Base-by-base conservation (phyloP, 2,888 invertebrate species). In the Lymantria monacha region DNA sequence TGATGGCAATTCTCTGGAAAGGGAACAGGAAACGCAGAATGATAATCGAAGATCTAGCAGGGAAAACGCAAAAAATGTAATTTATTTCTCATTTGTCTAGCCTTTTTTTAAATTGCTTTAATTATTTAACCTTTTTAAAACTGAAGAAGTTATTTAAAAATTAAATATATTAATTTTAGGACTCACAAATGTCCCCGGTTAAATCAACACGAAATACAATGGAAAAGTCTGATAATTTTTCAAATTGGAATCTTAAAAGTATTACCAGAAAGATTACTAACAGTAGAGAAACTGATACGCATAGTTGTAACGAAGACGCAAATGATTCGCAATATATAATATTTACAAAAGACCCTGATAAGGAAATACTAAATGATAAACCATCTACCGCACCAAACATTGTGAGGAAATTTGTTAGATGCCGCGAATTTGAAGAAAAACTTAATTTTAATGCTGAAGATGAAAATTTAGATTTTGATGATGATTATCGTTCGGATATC, bases 401-500 rank as follows among this genome's bases (percentile, higher is more conserved):
- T 30, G 60, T 81, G 42, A 72, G 81, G 46, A 74, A 72, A 30
- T 83, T 85, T 40, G 76, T 44, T 3, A 61, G 47, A 55, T 73
- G 65, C 49, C 51, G 66, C 8, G 69, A 79, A 55, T 73, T 72
- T 43, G 72, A 72, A 52, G 49, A 61, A 22, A 68, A 46, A 45
- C 38, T 67, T 0, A 54, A 46, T 7, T 3, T 40, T 30, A 30
- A 46, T 2, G 9, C 33, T 33, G 33, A 33, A 33, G 9, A 38
- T 38, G 12, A 13, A 10, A 37, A 30, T 11, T 8, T n/a, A 7
- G 11, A 31, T 30, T 43, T 52, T 13, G 42, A 46, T 9, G 37
- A 51, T 7, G 48, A 57, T 12, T 44, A 51, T 0, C 48, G 56
- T 22, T 51, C 51, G 36, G 61, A 69, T 41, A 52, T 61, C 10